Conservation (phyloP, 2,113 vertebrate genomes). For the Burhinus oedicnemus region DNA sequence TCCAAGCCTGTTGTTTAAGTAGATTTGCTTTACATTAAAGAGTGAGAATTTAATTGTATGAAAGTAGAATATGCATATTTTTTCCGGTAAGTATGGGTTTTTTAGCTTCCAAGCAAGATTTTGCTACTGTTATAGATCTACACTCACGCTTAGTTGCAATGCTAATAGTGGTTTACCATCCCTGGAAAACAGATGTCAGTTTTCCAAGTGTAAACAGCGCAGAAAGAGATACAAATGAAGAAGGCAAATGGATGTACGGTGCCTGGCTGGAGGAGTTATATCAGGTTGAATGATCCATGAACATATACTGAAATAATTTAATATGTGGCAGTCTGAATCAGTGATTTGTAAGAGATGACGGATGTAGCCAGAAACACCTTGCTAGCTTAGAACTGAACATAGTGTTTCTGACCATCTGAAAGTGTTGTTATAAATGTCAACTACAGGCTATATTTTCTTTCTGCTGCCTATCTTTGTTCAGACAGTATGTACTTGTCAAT, state of each 20-base stretch:
- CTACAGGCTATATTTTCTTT: background rate
- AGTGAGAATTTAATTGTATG: background rate
- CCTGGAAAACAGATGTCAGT: background rate
- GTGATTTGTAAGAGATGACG: slow-evolving; percentile 29
- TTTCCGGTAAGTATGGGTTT: background rate
- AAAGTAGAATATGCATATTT: background rate
- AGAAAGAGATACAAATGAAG: background rate
- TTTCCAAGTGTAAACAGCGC: background rate
- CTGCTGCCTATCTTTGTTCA: slow-evolving; percentile 1
- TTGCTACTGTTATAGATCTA: background rate
- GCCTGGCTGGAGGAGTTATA: slow-evolving; percentile 5
- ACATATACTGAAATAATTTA: background rate
- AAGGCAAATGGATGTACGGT: background rate
- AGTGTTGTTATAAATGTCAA: background rate
- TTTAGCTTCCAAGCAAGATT: background rate
- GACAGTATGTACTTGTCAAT: background rate
- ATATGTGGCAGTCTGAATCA: background rate
- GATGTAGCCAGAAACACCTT: slow-evolving; percentile 34
- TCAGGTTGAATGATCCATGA: background rate
- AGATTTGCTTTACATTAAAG: background rate
- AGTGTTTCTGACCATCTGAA: slow-evolving; percentile 30
- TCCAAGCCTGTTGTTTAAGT: background rate
- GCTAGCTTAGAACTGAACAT: background rate
- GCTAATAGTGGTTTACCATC: background rate
- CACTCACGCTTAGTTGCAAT: background rate